phyloP scores from a whole-genome alignment of 2,797 vertebrate genomes.

The Lacerta viridis region DNA sequence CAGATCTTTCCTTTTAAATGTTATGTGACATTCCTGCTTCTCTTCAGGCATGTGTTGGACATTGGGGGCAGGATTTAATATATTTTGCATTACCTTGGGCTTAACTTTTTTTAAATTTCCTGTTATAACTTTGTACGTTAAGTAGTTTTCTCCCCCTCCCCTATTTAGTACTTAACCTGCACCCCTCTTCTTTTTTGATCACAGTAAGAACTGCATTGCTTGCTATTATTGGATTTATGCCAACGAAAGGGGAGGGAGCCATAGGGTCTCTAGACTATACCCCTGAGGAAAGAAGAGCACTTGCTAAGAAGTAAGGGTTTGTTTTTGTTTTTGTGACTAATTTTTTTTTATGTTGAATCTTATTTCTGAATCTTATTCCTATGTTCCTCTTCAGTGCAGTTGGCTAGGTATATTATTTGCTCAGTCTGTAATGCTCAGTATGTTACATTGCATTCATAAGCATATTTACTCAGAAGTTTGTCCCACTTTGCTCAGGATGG shows the following conservation, averaged over 20 bases:
- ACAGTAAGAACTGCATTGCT: constrained; percentile 95
- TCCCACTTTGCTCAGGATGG: no score
- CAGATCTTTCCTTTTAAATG: not conserved
- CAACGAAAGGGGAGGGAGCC: constrained; percentile 97
- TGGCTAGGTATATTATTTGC: no score
- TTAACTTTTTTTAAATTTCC: not conserved
- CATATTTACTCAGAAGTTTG: no score
- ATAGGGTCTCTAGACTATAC: constrained; percentile 99
- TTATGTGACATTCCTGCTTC: not conserved
- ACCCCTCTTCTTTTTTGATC: constrained; percentile 72
- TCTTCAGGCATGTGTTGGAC: not conserved
- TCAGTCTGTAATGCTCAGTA: no score
- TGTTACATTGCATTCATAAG: no score
- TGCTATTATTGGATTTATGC: constrained; percentile 99
- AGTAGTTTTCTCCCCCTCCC: not conserved
- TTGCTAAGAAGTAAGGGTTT: constrained; percentile 95
- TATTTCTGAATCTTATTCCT: no score
- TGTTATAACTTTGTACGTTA: not conserved
- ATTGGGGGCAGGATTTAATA: not conserved
- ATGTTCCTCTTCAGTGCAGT: no score
- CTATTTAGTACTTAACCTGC: constrained; percentile 26
- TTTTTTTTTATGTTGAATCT: not conserved
- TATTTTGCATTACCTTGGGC: not conserved
- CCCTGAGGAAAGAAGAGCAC: constrained; percentile 93
- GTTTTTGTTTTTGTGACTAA: constrained; percentile 36